Base-by-base conservation (phyloP, 2,113 vertebrate species). In the Rattus rattus region DNA sequence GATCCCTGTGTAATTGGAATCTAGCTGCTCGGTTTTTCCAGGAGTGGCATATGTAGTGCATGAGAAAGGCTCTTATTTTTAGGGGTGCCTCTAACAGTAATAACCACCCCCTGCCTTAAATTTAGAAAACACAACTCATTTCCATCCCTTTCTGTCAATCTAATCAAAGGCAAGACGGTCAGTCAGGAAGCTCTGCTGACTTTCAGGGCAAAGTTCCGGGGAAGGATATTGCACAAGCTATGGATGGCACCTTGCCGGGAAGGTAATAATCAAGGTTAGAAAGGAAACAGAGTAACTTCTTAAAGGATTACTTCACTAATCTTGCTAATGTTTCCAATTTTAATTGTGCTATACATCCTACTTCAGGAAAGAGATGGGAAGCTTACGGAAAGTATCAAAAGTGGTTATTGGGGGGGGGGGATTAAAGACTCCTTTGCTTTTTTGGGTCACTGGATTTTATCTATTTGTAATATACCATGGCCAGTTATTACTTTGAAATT, bases 261-360 rank as follows among this genome's bases (percentile, higher is more conserved):
- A 54, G 24, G 65, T 70, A 65, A 88, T 47, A 83, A 49, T 65
- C 16, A 91, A 91, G 65, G 24, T 81, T 72, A 86, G 9, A 22
- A 36, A 70, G 65, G 63, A 93, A 59, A 3, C 83, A 75, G 26
- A 30, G 69, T 59, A 81, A 67, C 19, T 52, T 61, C 79, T 86
- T 84, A 89, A 2, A 95, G 87, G 2, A 47, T 13, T 70, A 56
- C 4, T 73, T 90, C 36, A 97, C 30, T 86, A 73, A 94, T 61
- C 54, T 72, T 77, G 43, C 24, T 92, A 81, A 95, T 43, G 54
- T 86, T 91, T 17, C 61, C 36, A 77, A 69, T 85, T 90, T 52
- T 88, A 85, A 84, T 90, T 59, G 63, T 75, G 33, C 54, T 20
- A 65, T 77, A 39, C 80, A 47, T 61, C 26, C 20, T 89, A 75